A percentile compares a stretch with the other conserved stretches of the same genome.
These are phyloP conservation scores for Apostichopus leukothele DNA, from an alignment of 53 echinoderm and acorn worm species.

Conservation along the genomic window DNA sequence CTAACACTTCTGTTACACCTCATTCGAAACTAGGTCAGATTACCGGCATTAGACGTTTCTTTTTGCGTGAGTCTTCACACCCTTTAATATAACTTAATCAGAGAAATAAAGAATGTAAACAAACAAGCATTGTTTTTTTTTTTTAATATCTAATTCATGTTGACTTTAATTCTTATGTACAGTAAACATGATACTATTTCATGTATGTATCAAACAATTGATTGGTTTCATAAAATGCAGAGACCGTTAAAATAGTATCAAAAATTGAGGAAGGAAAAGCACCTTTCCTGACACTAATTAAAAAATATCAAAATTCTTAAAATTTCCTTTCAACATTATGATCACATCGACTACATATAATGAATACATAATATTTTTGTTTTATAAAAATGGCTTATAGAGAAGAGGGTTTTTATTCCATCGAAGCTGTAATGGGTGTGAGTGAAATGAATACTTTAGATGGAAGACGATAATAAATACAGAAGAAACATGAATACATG, in stretches of 20 bases:
- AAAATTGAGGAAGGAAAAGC: neutral
- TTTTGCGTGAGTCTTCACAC: too few species aligned
- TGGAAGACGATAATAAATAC: neutral
- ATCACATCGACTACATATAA: neutral
- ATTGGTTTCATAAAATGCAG: neutral
- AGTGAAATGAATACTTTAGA: neutral
- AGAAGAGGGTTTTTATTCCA: too few species aligned
- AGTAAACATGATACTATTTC: constrained; percentile 2
- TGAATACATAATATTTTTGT: too few species aligned
- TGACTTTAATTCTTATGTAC: constrained; percentile 13
- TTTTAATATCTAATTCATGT: neutral
- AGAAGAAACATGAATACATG: neutral
- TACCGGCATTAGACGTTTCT: too few species aligned
- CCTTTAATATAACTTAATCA: too few species aligned
- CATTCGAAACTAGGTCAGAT: too few species aligned
- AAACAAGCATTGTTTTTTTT: too few species aligned
- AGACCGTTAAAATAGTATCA: neutral
- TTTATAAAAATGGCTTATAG: too few species aligned
- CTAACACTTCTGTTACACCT: too few species aligned
- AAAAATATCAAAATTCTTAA: neutral
- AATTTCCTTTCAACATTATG: neutral
- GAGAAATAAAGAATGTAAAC: too few species aligned
- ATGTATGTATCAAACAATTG: constrained; percentile 1
- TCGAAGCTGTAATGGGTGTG: too few species aligned
- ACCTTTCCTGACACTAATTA: neutral